Conservation (phyloP, 2,888 invertebrate species). For the Caenorhabditis sp. region DNA sequence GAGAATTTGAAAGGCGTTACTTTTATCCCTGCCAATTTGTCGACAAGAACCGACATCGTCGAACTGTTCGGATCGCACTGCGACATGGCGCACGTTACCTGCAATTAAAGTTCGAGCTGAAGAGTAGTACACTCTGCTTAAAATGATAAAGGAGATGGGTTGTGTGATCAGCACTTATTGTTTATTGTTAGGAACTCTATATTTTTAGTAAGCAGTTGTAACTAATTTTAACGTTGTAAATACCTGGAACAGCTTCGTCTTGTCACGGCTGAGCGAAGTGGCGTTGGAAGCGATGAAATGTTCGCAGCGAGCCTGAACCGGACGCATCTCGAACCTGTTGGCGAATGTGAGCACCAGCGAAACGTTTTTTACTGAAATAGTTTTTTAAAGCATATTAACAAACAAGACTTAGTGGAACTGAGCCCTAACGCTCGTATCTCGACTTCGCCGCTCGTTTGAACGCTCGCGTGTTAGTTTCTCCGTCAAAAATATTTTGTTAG, state of each 20-base stretch:
- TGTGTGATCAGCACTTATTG: too few relatives aligned
- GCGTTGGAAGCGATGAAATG: constrained; percentile 66
- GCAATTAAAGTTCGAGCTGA: constrained; percentile 4
- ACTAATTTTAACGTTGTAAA: neutral
- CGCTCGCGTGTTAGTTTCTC: too few relatives aligned
- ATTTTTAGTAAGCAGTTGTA: too few relatives aligned
- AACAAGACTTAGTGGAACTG: too few relatives aligned
- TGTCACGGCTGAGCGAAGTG: constrained; percentile 64
- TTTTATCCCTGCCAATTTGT: constrained; percentile 65
- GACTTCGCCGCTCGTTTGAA: too few relatives aligned
- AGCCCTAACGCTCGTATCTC: too few relatives aligned
- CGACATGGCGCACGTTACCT: constrained; percentile 70
- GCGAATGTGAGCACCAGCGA: constrained; percentile 66
- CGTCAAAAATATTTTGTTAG: too few relatives aligned
- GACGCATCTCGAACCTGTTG: constrained; percentile 69
- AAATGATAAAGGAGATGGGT: too few relatives aligned
- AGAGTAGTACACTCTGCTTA: too few relatives aligned
- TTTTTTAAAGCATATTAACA: too few relatives aligned
- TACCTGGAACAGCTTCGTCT: constrained; percentile 70
- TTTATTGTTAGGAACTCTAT: too few relatives aligned
- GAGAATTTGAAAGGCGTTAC: constrained; percentile 9
- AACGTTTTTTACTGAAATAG: constrained; percentile 68
- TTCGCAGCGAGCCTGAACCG: constrained; percentile 71
- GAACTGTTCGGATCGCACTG: constrained; percentile 70
- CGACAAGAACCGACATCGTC: constrained; percentile 69